Percentiles rank a stretch among this genome's conserved stretches.
Evolutionary conservation across 2,797 vertebrate genomes (phyloP).

Genomic region (Sebastes glaucus): DNA sequence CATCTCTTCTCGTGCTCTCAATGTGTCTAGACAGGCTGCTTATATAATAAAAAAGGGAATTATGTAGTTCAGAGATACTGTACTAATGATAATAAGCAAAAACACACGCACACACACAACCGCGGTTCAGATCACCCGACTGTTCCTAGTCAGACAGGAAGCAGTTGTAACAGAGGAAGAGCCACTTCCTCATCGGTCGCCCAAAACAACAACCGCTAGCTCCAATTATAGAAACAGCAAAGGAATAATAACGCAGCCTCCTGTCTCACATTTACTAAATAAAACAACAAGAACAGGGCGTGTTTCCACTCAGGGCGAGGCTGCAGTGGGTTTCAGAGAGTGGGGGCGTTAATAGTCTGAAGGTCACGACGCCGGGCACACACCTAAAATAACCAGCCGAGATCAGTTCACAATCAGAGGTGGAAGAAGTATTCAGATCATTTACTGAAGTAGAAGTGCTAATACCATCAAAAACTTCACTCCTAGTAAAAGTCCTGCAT

Average conservation of each 20-base stretch:
- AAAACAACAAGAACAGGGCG: conserved; percentile 2
- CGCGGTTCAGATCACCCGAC: conserved; percentile 34
- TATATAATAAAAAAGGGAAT: background rate
- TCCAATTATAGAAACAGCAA: conserved; percentile 64
- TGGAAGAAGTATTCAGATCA: background rate
- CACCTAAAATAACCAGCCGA: conserved; percentile 1
- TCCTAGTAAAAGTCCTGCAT: background rate
- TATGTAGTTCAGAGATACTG: background rate
- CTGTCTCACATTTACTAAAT: conserved; percentile 10
- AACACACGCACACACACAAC: background rate
- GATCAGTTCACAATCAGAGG: background rate
- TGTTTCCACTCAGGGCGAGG: conserved; percentile 51
- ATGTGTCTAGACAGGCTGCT: background rate
- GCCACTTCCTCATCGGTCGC: conserved; percentile 77
- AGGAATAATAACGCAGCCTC: conserved; percentile 48
- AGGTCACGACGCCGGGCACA: background rate
- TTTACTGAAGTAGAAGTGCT: background rate
- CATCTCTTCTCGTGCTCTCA: background rate
- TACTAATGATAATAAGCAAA: background rate
- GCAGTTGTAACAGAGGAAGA: conserved; percentile 79
- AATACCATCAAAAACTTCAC: background rate
- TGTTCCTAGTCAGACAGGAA: conserved; percentile 75
- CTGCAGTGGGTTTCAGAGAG: background rate
- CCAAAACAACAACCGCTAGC: conserved; percentile 67
- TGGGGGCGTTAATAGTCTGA: background rate